These are phyloP conservation scores for Periparus ater DNA, from an alignment of 2,797 vertebrate species.

Conservation along the genomic window DNA sequence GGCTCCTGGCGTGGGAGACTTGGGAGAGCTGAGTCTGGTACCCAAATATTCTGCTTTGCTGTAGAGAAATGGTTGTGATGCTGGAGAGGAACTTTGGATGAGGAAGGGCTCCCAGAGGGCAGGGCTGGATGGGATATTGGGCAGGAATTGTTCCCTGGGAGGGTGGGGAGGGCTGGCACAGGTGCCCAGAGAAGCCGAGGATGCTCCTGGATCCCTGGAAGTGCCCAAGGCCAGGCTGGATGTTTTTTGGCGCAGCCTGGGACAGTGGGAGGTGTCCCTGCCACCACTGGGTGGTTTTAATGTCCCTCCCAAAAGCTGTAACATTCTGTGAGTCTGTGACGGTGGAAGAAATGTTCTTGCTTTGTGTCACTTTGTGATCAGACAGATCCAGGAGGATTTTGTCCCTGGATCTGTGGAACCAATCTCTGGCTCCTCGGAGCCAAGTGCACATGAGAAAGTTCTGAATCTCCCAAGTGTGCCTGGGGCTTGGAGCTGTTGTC, in stretches of 20 bases:
- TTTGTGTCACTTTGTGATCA: background rate
- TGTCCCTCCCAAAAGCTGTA: background rate
- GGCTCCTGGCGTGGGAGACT: background rate
- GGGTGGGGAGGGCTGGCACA: background rate
- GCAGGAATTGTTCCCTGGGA: accelerated
- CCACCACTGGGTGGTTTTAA: accelerated
- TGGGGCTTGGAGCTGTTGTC: background rate
- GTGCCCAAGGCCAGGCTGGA: background rate
- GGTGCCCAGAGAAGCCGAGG: background rate
- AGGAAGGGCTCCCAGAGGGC: background rate
- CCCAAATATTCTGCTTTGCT: background rate
- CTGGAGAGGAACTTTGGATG: background rate
- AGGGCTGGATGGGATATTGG: accelerated
- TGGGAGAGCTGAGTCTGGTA: background rate
- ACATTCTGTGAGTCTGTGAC: background rate
- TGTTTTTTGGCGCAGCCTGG: too few species aligned
- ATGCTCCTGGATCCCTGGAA: background rate
- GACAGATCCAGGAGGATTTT: background rate
- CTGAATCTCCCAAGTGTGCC: background rate
- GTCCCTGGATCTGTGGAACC: background rate
- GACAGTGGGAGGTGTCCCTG: background rate
- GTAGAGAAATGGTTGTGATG: background rate
- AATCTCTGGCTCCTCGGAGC: background rate
- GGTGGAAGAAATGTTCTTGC: background rate
- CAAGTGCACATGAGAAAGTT: background rate